These are phyloP conservation scores for Calameuta filiformis DNA, from an alignment of 2,888 invertebrate species.

Conservation along the genomic window DNA sequence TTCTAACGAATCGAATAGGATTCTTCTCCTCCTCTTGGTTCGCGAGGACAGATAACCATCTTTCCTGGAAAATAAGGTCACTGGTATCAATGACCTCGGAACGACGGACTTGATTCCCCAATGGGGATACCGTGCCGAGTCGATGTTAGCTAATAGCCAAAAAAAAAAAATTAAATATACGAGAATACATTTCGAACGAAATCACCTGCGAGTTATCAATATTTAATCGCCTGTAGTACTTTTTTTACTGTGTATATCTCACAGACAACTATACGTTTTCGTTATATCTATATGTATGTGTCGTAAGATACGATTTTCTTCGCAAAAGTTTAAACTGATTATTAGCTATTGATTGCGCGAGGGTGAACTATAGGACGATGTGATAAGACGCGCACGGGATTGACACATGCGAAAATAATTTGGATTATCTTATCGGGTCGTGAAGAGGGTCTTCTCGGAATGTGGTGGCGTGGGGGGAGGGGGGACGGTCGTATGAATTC, in stretches of 20 bases:
- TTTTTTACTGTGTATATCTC: not conserved
- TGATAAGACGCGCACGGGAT: not conserved
- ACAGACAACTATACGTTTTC: not conserved
- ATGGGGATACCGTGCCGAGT: not conserved
- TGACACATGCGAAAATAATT: not conserved
- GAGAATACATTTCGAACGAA: not conserved
- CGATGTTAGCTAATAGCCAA: not conserved
- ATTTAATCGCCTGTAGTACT: not conserved
- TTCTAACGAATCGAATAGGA: not conserved
- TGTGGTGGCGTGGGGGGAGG: too few species aligned
- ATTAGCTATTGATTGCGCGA: not conserved
- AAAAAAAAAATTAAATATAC: not conserved
- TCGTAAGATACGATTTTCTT: not conserved
- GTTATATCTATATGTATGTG: not conserved
- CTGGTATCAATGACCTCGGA: constrained; percentile 3
- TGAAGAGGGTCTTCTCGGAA: not conserved
- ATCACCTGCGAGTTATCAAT: not conserved
- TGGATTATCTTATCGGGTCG: not conserved
- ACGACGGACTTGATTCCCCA: not conserved
- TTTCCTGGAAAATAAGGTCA: constrained; percentile 30
- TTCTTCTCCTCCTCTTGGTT: not conserved
- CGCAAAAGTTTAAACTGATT: not conserved
- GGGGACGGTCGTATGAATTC: not conserved
- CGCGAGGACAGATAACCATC: constrained; percentile 2
- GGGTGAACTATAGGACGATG: not conserved